Conservation (phyloP, 2,888 invertebrate genomes). For the Lysandra bellargus region DNA sequence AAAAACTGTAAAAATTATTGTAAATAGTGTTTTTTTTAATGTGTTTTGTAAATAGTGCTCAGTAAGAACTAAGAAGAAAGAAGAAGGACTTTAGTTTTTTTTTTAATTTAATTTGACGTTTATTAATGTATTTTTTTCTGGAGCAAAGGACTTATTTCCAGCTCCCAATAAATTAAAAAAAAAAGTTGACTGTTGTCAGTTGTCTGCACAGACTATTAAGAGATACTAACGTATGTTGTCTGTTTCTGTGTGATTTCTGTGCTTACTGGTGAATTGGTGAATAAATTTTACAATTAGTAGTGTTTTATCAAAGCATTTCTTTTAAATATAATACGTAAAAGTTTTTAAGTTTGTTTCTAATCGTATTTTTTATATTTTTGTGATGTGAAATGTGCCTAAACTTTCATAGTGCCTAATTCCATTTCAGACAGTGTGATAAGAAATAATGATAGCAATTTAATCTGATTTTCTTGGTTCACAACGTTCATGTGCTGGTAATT, state of each 20-base stretch:
- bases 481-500: slow-evolving; percentile 42
- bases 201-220: too few species aligned
- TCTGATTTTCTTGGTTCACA: slow-evolving; percentile 48
- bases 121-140: too few species aligned
- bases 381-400: slow-evolving; percentile 22
- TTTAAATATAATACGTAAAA: slow-evolving; percentile 40
- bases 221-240: background rate
- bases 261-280: slow-evolving; percentile 43
- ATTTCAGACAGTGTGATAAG: slow-evolving; percentile 67
- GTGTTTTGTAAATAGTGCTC: too few species aligned
- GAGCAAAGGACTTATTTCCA: too few species aligned
- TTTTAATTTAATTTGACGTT: too few species aligned
- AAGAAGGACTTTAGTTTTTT: too few species aligned
- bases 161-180: too few species aligned
- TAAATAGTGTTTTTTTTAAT: too few species aligned
- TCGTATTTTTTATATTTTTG: background rate
- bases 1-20: too few species aligned
- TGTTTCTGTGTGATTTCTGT: background rate
- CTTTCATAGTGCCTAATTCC: slow-evolving; percentile 48
- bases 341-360: slow-evolving; percentile 32
- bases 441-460: slow-evolving; percentile 67
- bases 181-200: too few species aligned
- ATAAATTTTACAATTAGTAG: slow-evolving; percentile 45
- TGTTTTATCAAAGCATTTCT: slow-evolving; percentile 44
- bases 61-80: too few species aligned